phyloP scores from a whole-genome alignment of 92 coral and sea anemone species.

The Muricea muricata region DNA sequence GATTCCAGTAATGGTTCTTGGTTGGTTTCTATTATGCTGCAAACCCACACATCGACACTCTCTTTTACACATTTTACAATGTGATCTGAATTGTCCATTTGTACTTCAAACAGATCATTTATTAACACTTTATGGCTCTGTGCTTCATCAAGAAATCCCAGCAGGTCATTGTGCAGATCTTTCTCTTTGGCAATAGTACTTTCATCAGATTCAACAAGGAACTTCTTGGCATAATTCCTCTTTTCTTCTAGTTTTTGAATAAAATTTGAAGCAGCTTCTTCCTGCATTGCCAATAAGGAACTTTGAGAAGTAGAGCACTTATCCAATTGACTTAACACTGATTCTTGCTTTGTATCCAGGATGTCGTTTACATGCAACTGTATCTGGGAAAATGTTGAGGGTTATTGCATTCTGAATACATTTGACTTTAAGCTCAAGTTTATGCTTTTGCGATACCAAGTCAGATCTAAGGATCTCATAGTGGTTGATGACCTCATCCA shows the following conservation, averaged over 20 bases:
- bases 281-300: not conserved
- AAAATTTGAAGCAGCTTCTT: not conserved
- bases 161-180: not conserved
- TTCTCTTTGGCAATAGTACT: not conserved
- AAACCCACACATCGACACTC: slow-evolving; percentile 2
- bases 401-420: not conserved
- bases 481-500: not conserved
- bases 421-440: not conserved
- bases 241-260: not conserved
- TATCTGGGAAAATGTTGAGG: not conserved
- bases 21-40: not conserved
- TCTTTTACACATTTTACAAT: slow-evolving; percentile 4
- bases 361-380: not conserved
- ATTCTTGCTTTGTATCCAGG: not conserved
- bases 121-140: not conserved
- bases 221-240: not conserved
- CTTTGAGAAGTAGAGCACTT: not conserved
- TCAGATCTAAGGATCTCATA: not conserved
- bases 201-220: not conserved
- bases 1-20: not conserved
- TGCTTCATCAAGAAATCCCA: not conserved
- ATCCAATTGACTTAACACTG: not conserved
- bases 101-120: not conserved
- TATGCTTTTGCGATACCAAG: not conserved
- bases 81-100: not conserved